phyloP scores from a whole-genome alignment of 2,797 vertebrate genomes.

The Echeneis naucrates region DNA sequence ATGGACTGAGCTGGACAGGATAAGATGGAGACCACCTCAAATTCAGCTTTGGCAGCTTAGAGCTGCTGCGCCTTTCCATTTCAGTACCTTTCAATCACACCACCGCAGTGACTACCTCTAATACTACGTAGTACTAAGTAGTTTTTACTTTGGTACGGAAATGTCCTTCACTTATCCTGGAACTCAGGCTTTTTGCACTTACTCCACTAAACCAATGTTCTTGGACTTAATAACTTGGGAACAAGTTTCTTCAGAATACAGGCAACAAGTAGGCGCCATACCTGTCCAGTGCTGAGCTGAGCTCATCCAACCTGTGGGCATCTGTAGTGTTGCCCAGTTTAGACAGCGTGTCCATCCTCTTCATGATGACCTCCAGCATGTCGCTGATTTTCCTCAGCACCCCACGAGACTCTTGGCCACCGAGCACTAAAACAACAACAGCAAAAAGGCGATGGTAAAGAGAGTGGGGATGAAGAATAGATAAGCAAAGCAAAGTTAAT shows the following conservation, averaged over 20 bases:
- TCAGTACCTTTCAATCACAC: neutral
- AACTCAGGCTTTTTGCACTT: neutral
- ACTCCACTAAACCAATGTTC: neutral
- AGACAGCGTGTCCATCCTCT: slow-evolving; percentile 92
- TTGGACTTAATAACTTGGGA: neutral
- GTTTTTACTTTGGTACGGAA: neutral
- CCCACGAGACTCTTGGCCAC: slow-evolving; percentile 90
- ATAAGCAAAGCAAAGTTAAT: neutral
- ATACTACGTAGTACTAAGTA: neutral
- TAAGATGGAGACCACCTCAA: slow-evolving; percentile 5
- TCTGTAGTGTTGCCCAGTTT: slow-evolving; percentile 90
- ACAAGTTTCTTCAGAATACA: too few species aligned
- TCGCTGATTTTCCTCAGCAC: slow-evolving; percentile 95
- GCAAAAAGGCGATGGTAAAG: neutral
- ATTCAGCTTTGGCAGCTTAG: neutral
- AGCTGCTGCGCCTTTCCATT: slow-evolving; percentile 6
- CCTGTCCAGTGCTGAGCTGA: slow-evolving; percentile 89
- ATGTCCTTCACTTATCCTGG: neutral
- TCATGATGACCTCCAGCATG: slow-evolving; percentile 95
- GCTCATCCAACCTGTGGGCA: slow-evolving; percentile 85
- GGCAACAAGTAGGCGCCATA: slow-evolving; percentile 55
- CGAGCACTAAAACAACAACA: slow-evolving; percentile 82
- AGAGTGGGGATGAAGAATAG: neutral
- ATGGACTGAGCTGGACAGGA: neutral
- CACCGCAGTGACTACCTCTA: neutral